Conservation (phyloP, 2,888 invertebrate species). For the Himalopsyche kuldschensis region DNA sequence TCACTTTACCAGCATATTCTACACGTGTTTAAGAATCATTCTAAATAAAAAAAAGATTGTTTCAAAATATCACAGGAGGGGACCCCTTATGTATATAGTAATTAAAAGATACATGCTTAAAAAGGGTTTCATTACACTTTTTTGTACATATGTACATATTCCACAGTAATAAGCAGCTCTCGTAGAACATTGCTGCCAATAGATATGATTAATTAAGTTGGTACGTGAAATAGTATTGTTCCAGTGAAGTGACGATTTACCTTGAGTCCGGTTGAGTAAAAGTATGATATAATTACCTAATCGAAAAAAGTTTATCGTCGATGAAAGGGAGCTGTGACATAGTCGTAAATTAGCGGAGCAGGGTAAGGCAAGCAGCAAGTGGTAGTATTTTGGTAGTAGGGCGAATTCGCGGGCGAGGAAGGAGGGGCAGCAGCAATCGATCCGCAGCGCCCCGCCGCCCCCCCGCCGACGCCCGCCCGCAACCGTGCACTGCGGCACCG, state of each 20-base stretch:
- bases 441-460: conserved; percentile 1
- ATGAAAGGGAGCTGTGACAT: neutral
- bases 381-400: neutral
- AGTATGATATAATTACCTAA: neutral
- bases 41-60: no score
- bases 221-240: no score
- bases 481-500: neutral
- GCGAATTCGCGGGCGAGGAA: neutral
- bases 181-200: no score
- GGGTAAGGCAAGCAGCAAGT: neutral
- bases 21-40: no score
- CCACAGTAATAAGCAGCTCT: no score
- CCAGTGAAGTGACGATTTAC: neutral
- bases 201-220: no score
- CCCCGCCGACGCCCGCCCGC: neutral
- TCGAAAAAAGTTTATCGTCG: neutral
- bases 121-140: no score
- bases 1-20: no score
- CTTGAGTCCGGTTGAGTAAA: neutral
- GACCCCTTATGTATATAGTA: no score
- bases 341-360: neutral
- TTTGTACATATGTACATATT: no score
- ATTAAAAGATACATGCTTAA: no score
- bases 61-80: no score
- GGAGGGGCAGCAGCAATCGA: neutral